Percentiles rank a stretch among this genome's conserved stretches.
These are phyloP conservation scores for Zeugodacus cucurbitae DNA, from an alignment of 1,140 invertebrate genomes.

Conservation along the genomic window DNA sequence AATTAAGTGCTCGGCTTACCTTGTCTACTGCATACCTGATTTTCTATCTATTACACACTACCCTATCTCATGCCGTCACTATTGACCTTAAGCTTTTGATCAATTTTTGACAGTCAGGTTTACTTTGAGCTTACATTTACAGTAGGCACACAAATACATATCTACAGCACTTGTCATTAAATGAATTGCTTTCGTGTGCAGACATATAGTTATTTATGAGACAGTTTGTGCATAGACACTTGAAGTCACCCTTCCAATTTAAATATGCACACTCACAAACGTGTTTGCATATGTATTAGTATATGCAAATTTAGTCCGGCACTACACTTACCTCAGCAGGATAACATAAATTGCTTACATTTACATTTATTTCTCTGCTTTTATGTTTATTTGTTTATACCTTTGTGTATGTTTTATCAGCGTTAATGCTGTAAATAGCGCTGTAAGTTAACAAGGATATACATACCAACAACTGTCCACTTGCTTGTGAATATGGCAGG, in stretches of 20 bases:
- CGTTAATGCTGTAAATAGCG: neutral
- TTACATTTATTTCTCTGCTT: neutral
- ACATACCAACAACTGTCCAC: neutral
- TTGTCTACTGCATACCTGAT: neutral
- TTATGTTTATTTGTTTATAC: neutral
- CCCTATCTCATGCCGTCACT: neutral
- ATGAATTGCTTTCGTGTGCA: constrained; percentile 3
- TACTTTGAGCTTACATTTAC: neutral
- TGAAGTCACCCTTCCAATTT: neutral
- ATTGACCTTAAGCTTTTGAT: constrained; percentile 19
- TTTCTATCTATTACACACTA: neutral
- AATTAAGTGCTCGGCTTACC: neutral
- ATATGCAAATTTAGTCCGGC: neutral
- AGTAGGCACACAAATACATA: neutral
- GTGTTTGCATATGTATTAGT: neutral
- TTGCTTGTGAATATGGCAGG: neutral
- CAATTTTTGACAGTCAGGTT: constrained; percentile 15
- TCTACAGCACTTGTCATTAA: neutral
- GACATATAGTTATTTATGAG: neutral
- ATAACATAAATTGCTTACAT: neutral
- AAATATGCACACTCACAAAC: neutral
- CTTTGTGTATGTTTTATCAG: neutral
- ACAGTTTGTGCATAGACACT: neutral
- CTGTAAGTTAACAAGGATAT: neutral
- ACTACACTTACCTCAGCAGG: neutral